These are phyloP conservation scores for Gnatocerus cornutus DNA, from an alignment of 2,888 invertebrate genomes.

Conservation along the genomic window DNA sequence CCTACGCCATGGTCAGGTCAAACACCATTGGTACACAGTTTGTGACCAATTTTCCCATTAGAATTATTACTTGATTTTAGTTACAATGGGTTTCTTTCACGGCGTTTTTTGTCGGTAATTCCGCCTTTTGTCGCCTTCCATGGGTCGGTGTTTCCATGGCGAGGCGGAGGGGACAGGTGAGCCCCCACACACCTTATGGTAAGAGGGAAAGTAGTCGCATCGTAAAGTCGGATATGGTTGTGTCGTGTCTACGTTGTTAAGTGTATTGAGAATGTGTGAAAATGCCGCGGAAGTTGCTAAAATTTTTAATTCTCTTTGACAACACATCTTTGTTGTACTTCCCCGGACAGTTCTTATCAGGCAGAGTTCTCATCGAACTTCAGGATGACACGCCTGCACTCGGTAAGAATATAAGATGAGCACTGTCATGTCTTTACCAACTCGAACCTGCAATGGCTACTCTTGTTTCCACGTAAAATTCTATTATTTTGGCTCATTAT, in stretches of 20 bases:
- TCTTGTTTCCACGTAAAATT: constrained; percentile 47
- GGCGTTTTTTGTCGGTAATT: neutral
- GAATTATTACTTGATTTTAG: neutral
- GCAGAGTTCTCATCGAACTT: constrained; percentile 91
- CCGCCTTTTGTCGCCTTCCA: neutral
- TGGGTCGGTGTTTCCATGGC: constrained; percentile 22
- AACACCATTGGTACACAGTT: neutral
- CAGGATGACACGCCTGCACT: constrained; percentile 95
- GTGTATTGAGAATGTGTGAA: constrained; percentile 40
- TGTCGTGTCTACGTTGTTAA: constrained; percentile 39
- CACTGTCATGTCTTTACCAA: constrained; percentile 50
- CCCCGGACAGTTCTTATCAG: constrained; percentile 94
- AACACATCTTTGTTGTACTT: constrained; percentile 94
- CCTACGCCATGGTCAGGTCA: neutral
- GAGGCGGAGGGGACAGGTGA: constrained; percentile 46
- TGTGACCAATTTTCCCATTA: too few species aligned
- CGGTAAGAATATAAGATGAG: constrained; percentile 74
- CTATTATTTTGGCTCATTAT: constrained; percentile 52
- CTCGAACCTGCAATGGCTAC: constrained; percentile 48
- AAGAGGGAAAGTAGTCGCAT: constrained; percentile 51
- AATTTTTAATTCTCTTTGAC: constrained; percentile 95
- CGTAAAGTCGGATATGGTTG: constrained; percentile 47
- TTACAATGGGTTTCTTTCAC: neutral
- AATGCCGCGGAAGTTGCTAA: constrained; percentile 91
- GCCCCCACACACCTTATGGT: constrained; percentile 47